Evolutionary conservation across 2,113 vertebrate genomes (phyloP), one percentile per base, ranked within the genome.

Genomic region (Prionailurus bengalensis): DNA sequence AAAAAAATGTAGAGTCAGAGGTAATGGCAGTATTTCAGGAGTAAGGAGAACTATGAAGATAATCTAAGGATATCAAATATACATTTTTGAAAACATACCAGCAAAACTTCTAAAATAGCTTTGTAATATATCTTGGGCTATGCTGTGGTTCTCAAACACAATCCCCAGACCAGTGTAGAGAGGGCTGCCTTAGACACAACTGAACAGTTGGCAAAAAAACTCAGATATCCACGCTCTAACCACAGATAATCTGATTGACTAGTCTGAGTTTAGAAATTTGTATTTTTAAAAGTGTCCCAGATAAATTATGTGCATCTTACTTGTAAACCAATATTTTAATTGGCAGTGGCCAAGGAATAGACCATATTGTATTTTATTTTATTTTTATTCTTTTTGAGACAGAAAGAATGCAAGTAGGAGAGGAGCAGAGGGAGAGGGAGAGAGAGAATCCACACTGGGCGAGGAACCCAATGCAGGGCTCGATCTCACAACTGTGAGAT

Each of bases 131-230:
- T 29, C 9, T 51, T 65, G 39, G n/a, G 23, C 45, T 55, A 10
- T 7, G 21, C 25, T 9, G 23, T 29, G 33, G 11, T 76, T 53
- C 70, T 4, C n/a, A 80, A 76, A 39, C 11, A 55, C 31, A 51
- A 2, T 27, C 0, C 21, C 29, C 3, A 58, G 21, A 27, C 1
- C 45, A 36, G 4, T 4, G 3, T 19, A 68, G 9, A 27, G 4
- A 66, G 4, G 31, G 21, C 10, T 42, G 5, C 21, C 17, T 25
- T 2, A 23, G 15, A 51, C 15, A 13, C 31, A 36, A 27, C 4
- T 11, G 12, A 81, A n/a, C 23, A 45, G 14, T 48, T 48, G 27
- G 39, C 89, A 73, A 48, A 89, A 71, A 45, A 85, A 36, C 0
- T 91, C 42, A 83, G 45, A 42, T 29, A 4, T 17, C 17, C 8